Base-by-base conservation (phyloP, 64 coral and sea anemone species). In the Actinia equina region DNA sequence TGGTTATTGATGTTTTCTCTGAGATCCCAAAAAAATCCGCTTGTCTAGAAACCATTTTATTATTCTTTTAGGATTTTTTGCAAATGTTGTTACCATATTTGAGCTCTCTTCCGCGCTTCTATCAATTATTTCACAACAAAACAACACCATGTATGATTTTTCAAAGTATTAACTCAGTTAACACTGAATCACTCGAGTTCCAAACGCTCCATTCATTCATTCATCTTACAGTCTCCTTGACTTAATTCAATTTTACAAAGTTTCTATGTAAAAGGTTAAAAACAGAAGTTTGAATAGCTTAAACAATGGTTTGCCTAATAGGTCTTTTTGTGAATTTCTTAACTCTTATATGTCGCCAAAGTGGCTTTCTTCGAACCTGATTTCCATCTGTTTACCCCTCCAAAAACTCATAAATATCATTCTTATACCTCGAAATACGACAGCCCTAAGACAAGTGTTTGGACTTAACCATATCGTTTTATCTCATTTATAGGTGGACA, bases 391-490 rank as follows among this genome's bases (percentile, higher is more conserved):
- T 74, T 14, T 74, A 15, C 69, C 23, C 2, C 26, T 74, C 15
- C 2, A 74, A 74, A 74, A 74, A 30, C 69, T 41, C 69, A 74
- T 74, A 74, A 74, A 41, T 74, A 27, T 41, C 69, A 2, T n/a
- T 15, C 69, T 74, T 41, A 74, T 13, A 10, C 25, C 10, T 74
- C 69, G 69, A 74, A 74, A 74, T 3, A 15, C 69, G 69, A 74
- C 69, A 74, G 69, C 69, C n/a, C 13, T 74, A 15, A 41, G 26
- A 74, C 69, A 74, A 74, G 69, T 74, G 69, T 74, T 74, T 30
- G 69, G 27, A 74, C 25, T 74, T 30, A 15, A 12, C 23, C 69
- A 16, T 74, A 74, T 74, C 69, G 25, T 41, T 30, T 74, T 30
- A 74, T 74, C 69, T 74, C 69, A 30, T 74, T 74, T 74, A 37